phyloP scores from a whole-genome alignment of 2,113 vertebrate species.

The Chamaetylas fuelleborni region DNA sequence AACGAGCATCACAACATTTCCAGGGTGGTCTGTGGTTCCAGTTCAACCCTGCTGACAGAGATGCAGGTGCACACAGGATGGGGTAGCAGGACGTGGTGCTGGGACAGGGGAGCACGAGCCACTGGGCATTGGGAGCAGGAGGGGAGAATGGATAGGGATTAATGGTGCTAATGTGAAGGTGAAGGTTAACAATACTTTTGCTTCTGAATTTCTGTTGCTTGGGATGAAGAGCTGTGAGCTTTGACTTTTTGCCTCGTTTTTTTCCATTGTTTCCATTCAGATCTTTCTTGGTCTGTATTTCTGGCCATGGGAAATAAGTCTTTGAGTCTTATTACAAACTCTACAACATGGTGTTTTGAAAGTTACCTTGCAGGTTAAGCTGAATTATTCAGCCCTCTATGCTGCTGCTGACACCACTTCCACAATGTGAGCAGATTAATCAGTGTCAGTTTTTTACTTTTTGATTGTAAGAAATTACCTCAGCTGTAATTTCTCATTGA shows the following conservation, averaged over 20 bases:
- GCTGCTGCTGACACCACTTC: background rate
- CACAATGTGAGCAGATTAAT: background rate
- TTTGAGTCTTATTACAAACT: background rate
- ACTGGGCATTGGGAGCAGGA: background rate
- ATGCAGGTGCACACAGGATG: rapidly evolving
- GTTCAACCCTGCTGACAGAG: background rate
- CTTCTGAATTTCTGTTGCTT: background rate
- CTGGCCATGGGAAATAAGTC: background rate
- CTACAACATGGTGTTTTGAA: background rate
- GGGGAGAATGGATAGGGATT: background rate
- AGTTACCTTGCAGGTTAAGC: background rate
- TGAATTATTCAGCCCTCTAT: background rate
- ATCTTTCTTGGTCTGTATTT: background rate
- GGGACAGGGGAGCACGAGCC: rapidly evolving
- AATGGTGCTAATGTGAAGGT: background rate
- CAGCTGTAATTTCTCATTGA: background rate
- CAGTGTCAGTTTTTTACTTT: background rate
- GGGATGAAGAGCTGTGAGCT: background rate
- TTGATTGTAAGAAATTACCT: background rate
- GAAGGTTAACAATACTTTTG: background rate
- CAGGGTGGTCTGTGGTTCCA: background rate
- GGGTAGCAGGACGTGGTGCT: rapidly evolving
- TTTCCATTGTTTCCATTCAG: rapidly evolving
- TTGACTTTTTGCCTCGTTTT: background rate
- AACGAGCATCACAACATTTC: background rate